Conservation (phyloP, 2,797 vertebrate genomes). For the Gallinago solitaria region DNA sequence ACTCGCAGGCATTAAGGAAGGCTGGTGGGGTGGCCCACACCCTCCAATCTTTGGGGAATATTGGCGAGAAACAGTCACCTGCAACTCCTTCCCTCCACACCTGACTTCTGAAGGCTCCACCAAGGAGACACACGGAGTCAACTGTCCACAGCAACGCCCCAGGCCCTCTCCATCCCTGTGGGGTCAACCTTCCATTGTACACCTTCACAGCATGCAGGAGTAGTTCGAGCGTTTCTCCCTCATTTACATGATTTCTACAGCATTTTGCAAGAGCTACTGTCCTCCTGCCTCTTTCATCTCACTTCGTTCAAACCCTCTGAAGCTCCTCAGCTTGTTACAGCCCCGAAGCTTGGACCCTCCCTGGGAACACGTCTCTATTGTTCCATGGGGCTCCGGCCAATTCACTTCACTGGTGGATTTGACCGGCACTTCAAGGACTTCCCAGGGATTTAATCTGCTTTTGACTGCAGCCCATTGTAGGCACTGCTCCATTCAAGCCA, state of each 20-base stretch:
- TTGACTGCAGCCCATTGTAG: neutral
- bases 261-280: neutral
- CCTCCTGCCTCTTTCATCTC: neutral
- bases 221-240: neutral
- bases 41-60: neutral
- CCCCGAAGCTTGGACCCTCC: neutral
- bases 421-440: neutral
- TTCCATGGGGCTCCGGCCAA: neutral
- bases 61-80: fast-evolving
- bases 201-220: fast-evolving
- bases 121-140: fast-evolving
- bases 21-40: neutral
- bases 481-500: neutral
- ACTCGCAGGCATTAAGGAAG: fast-evolving
- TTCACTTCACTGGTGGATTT: neutral
- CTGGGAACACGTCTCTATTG: neutral
- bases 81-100: neutral
- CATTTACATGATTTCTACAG: fast-evolving
- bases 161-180: neutral
- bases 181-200: fast-evolving
- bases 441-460: neutral
- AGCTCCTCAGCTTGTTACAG: neutral
- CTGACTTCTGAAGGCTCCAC: neutral
- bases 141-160: neutral
- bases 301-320: neutral